Evolutionary conservation across 2,888 invertebrate genomes (phyloP).

Genomic region (Muschampia plurimacula): DNA sequence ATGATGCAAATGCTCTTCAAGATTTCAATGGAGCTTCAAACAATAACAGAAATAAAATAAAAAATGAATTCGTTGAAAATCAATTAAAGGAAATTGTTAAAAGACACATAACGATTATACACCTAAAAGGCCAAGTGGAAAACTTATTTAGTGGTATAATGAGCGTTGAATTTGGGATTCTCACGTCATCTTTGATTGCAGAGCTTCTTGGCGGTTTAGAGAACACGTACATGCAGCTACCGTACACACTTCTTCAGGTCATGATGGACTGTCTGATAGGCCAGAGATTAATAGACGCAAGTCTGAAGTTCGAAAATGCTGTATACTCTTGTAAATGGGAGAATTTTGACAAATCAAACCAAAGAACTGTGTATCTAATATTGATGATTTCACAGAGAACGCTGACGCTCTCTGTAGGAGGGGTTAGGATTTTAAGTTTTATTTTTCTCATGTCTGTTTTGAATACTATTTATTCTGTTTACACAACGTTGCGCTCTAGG

Average conservation of each 20-base stretch:
- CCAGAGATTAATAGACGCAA: conserved; percentile 64
- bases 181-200: conserved; percentile 50
- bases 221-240: conserved; percentile 61
- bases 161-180: conserved; percentile 49
- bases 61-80: conserved; percentile 5
- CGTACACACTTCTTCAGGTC: conserved; percentile 60
- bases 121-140: conserved; percentile 23
- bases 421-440: conserved; percentile 59
- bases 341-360: conserved; percentile 61
- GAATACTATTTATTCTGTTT: conserved; percentile 64
- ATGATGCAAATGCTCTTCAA: conserved; percentile 48
- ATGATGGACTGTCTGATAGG: conserved; percentile 65
- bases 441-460: conserved; percentile 60
- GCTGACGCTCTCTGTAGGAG: conserved; percentile 63
- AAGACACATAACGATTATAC: conserved; percentile 18
- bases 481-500: conserved; percentile 55
- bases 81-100: conserved; percentile 15
- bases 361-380: conserved; percentile 61
- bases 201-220: conserved; percentile 64
- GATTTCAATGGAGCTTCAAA: not conserved
- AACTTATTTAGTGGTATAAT: conserved; percentile 53
- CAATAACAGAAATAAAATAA: conserved; percentile 9
- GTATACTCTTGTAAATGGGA: conserved; percentile 68
- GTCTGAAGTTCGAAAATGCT: conserved; percentile 56
- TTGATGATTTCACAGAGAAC: conserved; percentile 64